Evolutionary conservation across 2,113 vertebrate species (phyloP).

Genomic region (Pterophyllum scalare): DNA sequence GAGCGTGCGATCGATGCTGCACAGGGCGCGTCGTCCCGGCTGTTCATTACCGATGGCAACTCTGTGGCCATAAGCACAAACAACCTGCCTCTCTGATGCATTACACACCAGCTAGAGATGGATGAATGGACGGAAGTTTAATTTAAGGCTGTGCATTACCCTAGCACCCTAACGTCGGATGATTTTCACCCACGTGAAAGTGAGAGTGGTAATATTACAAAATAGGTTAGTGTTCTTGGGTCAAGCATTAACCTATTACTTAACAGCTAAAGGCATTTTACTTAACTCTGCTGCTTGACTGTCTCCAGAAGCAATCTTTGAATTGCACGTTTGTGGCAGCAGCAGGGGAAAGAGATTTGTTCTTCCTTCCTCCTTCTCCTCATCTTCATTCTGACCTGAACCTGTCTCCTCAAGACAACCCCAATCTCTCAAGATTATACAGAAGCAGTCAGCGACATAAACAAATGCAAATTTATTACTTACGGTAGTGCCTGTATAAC

Average conservation of each 20-base stretch:
- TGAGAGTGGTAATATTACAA: too few relatives aligned
- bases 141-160: neutral
- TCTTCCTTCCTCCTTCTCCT: conserved; percentile 34
- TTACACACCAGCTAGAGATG: conserved; percentile 4
- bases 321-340: conserved; percentile 59
- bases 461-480: conserved; percentile 5
- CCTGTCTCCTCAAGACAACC: conserved; percentile 55
- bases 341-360: conserved; percentile 59
- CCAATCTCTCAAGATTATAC: neutral
- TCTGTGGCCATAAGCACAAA: conserved; percentile 52
- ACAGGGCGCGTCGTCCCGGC: conserved; percentile 42
- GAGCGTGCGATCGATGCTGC: conserved; percentile 65
- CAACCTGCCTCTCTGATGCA: conserved; percentile 54
- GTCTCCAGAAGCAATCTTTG: conserved; percentile 46
- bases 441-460: neutral
- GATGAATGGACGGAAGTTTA: conserved; percentile 8
- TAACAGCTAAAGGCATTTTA: neutral
- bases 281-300: neutral
- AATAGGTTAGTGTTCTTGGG: too few relatives aligned
- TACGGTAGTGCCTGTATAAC: too few relatives aligned
- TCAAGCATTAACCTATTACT: conserved; percentile 2
- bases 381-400: conserved; percentile 64
- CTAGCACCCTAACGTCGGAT: too few relatives aligned
- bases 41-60: conserved; percentile 72
- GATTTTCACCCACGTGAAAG: too few relatives aligned